Base-by-base conservation (phyloP, 2,797 vertebrate genomes). In the Enteromius unitaeniatus region DNA sequence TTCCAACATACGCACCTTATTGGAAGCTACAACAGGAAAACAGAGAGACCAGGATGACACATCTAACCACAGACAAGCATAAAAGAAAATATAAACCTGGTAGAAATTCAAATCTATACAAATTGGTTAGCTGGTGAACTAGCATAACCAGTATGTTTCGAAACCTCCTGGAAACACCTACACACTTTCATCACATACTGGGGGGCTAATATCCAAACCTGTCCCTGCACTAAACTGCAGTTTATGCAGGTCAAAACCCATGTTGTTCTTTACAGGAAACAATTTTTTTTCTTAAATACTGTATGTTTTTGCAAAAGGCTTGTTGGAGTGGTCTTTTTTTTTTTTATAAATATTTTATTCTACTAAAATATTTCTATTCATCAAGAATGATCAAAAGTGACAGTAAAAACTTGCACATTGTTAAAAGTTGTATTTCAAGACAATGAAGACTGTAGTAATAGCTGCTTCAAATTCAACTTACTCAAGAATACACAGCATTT, bases 1-100 rank as follows among this genome's bases (percentile, higher is more conserved):
- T 64, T 96, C 94, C 90, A 97, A 90, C 94, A 96, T 94, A 40
- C 92, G 93, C 65, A 96, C 94, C 88, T 97, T 97, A 92, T 97
- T 97, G 78, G 92, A 92, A 37, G 92, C 96, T 97, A 42, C 19
- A 82, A 87, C 60, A 77, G 21, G 9, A 72, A 64, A 70, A 68
- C 19, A 84, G 42, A 72, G 53, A n/a, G 23, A 37, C 28, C 21
- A 51, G 58, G 11, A 82, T 67, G 9, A 65, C 55, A 81, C 3
- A 21, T 65, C 40, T 78, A 78, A 64, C 2, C 21, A 81, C 28
- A 77, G 8, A 62, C 45, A 19, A 34, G 64, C 53, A 19, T 47
- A 47, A 51, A 2, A 55, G 21, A 26, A 58, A 69, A 65, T 19
- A 47, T 64, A 62, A 60, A 23, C 7, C 14, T 73, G 26, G 28